phyloP scores from a whole-genome alignment of 2,888 invertebrate genomes.

The Hanleya hanleyi region DNA sequence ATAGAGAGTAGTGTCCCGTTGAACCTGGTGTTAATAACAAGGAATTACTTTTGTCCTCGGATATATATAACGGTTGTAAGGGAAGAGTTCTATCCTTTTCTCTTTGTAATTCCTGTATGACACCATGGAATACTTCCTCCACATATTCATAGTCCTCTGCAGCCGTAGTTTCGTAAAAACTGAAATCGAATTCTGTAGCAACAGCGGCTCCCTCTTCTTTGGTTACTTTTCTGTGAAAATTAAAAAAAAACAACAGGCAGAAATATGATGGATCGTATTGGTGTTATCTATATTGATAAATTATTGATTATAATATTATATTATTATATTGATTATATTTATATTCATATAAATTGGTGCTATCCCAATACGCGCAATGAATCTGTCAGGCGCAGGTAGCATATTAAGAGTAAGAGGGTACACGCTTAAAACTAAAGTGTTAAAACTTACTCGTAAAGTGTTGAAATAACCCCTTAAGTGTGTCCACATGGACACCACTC shows the following conservation, averaged over 20 bases:
- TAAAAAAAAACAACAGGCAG: constrained; percentile 4
- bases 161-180: constrained; percentile 72
- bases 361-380: too few relatives aligned
- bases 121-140: constrained; percentile 68
- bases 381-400: too few relatives aligned
- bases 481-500: too few relatives aligned
- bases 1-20: background rate
- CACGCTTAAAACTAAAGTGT: too few relatives aligned
- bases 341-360: too few relatives aligned
- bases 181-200: constrained; percentile 66
- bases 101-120: constrained; percentile 64
- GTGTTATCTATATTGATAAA: too few relatives aligned
- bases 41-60: constrained; percentile 57
- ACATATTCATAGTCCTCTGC: constrained; percentile 72
- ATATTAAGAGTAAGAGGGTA: too few relatives aligned
- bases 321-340: too few relatives aligned
- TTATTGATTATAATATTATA: too few relatives aligned
- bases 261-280: too few relatives aligned
- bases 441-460: too few relatives aligned
- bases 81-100: constrained; percentile 63
- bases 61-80: constrained; percentile 67
- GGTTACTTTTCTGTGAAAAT: constrained; percentile 59
- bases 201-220: constrained; percentile 63
- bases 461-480: too few relatives aligned
- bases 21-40: constrained; percentile 1